Conservation (phyloP, 2,888 invertebrate species). For the Abrostola tripartita region DNA sequence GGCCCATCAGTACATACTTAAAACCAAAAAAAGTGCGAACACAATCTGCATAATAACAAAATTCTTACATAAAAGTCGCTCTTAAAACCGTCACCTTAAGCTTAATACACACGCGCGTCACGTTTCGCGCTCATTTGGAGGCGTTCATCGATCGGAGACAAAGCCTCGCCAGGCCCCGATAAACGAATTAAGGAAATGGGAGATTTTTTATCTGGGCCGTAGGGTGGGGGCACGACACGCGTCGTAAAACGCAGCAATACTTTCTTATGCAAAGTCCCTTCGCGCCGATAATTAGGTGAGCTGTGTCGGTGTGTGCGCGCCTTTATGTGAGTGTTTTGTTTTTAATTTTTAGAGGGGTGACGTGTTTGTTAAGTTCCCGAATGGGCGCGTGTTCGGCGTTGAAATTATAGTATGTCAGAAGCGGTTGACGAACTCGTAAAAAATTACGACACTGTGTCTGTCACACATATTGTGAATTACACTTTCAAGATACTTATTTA, state of each 20-base stretch:
- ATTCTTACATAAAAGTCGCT: constrained; percentile 52
- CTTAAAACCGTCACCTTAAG: constrained; percentile 78
- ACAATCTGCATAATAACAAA: constrained; percentile 54
- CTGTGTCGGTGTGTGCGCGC: constrained; percentile 75
- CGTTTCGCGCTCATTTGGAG: constrained; percentile 86
- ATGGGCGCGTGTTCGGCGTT: constrained; percentile 32
- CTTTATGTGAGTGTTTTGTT: constrained; percentile 78
- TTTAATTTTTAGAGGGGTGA: constrained; percentile 76
- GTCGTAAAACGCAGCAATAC: constrained; percentile 88
- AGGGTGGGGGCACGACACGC: constrained; percentile 78
- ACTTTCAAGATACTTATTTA: not conserved
- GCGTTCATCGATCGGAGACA: constrained; percentile 88
- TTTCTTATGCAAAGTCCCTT: constrained; percentile 88
- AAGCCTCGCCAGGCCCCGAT: constrained; percentile 86
- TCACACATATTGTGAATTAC: no score
- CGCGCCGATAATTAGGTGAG: constrained; percentile 84
- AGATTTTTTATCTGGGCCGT: constrained; percentile 88
- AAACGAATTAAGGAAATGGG: constrained; percentile 89
- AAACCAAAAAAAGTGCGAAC: constrained; percentile 31
- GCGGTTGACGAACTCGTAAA: not conserved
- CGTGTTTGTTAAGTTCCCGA: constrained; percentile 60
- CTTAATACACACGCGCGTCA: constrained; percentile 86
- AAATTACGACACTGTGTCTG: not conserved
- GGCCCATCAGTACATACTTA: constrained; percentile 7
- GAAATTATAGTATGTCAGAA: constrained; percentile 22